Evolutionary conservation across 2,888 invertebrate species (phyloP).

Genomic region (Epinotia bilunana): DNA sequence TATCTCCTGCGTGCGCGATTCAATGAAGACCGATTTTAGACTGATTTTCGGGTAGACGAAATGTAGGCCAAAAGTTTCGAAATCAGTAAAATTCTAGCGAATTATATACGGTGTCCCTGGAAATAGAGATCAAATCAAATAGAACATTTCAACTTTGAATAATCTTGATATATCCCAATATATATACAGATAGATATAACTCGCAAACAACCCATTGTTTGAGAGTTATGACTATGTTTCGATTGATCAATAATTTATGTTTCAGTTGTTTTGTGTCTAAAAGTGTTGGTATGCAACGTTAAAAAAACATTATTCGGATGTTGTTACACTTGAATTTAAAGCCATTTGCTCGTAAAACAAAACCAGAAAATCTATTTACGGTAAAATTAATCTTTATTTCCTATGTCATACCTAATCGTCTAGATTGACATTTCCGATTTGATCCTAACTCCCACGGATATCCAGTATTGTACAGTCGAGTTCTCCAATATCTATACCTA

Average conservation of each 20-base stretch:
- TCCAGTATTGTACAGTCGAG: not conserved
- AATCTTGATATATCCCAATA: not conserved
- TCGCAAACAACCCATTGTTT: no score
- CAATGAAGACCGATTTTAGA: slow-evolving; percentile 77
- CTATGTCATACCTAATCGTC: not conserved
- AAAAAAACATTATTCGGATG: not conserved
- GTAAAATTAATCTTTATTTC: no score
- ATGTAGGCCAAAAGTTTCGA: slow-evolving; percentile 76
- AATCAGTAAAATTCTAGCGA: slow-evolving; percentile 71
- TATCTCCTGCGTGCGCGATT: slow-evolving; percentile 68
- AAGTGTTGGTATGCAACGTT: no score
- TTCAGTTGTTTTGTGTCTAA: no score
- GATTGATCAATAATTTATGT: not conserved
- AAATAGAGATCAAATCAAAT: not conserved
- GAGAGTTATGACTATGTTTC: not conserved
- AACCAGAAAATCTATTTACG: not conserved
- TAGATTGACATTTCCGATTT: not conserved
- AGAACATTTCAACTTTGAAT: not conserved
- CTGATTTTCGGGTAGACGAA: slow-evolving; percentile 83
- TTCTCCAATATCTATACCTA: no score
- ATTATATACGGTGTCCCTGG: slow-evolving; percentile 11
- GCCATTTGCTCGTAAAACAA: not conserved
- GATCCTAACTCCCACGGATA: not conserved
- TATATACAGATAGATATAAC: no score
- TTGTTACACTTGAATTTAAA: not conserved